Evolutionary conservation across 2,797 vertebrate species (phyloP), one percentile per base, ranked within the genome.

Genomic region (Schizopygopsis malacanthus): DNA sequence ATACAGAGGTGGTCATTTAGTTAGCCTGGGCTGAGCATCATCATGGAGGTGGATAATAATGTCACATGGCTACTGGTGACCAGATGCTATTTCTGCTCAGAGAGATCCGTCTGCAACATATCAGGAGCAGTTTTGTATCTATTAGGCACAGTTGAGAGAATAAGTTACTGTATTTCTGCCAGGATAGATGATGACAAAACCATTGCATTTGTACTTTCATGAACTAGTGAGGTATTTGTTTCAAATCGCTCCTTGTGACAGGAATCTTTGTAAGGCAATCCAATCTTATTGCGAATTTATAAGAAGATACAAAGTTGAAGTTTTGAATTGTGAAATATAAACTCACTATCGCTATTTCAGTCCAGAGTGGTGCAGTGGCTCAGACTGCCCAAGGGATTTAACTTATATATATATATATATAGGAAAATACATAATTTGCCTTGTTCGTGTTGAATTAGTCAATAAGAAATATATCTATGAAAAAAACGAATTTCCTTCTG

Each of bases 1-100:
- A 20, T 41, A 25, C 41, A 25, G 76, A 75, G 88, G 79, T 80
- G 28, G 11, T 73, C 25, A 33, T 89, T 84, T 88, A 90, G 76
- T 88, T 83, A 85, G 79, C 47, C 82, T 59, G 59, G 75, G 81
- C 67, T 71, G 79, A 75, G 78, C 6, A 79, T 77, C 73, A 76
- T 79, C 9, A 33, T 39, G 28, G 67, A 85, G 20, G 43, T 79
- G 37, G 39, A 72, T 50, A 72, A 45, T 39, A 59, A 54, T 12
- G 39, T 70, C 83, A 80, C 37, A 1, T 79, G 83, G 78, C 71
- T 76, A 45, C 9, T 50, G 22, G 47, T 47, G 72, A 59, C 37
- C 33, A 59, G 52, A 67, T 2, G 39, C 56, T 43, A n/a, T 56
- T 87, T 86, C 37, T 81, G 82, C 63, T 78, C 72, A 84, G 59